Evolutionary conservation across 2,797 vertebrate genomes (phyloP).

Genomic region (Cirrhinus mrigala): DNA sequence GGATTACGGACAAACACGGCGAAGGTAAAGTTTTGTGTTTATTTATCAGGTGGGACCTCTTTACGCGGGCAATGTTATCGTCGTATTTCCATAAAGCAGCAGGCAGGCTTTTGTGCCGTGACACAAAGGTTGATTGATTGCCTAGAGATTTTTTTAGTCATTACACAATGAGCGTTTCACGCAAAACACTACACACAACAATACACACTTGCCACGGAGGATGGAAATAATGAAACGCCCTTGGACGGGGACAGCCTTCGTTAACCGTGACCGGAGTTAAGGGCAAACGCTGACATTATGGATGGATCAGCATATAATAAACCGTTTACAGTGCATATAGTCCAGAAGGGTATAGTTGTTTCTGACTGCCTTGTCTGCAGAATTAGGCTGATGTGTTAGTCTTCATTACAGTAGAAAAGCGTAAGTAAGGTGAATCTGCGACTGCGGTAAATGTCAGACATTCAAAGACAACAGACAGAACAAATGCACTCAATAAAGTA

Average conservation of each 20-base stretch:
- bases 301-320: conserved; percentile 35
- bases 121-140: conserved; percentile 84
- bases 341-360: neutral
- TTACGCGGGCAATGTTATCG: conserved; percentile 68
- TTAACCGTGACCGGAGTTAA: conserved; percentile 63
- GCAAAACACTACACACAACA: conserved; percentile 69
- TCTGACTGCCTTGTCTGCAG: neutral
- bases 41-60: conserved; percentile 60
- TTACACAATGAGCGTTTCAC: conserved; percentile 66
- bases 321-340: neutral
- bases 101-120: conserved; percentile 76
- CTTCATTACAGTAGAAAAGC: neutral
- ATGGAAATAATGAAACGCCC: conserved; percentile 73
- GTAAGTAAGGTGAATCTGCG: neutral
- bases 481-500: neutral
- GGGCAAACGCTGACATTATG: conserved; percentile 48
- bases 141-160: conserved; percentile 75
- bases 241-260: conserved; percentile 58
- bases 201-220: conserved; percentile 73
- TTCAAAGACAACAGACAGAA: neutral
- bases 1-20: conserved; percentile 13
- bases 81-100: conserved; percentile 75
- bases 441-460: conserved; percentile 8
- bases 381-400: neutral
- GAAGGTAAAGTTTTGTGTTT: conserved; percentile 64